These are phyloP conservation scores for Pseudomyrmex pallidus DNA, from an alignment of 1,140 invertebrate species.

Conservation along the genomic window DNA sequence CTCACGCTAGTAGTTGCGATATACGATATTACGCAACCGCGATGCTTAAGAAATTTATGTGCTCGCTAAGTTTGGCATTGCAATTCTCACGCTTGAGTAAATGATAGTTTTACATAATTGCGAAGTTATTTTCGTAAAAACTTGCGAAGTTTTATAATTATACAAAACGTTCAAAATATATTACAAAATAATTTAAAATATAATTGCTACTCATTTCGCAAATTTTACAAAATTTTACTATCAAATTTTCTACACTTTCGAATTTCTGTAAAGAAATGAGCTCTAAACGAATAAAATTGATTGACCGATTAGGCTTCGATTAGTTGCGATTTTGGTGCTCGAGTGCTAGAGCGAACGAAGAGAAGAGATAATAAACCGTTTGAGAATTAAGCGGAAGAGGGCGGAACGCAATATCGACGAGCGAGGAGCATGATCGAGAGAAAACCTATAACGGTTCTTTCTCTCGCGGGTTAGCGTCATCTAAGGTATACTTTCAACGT, in stretches of 20 bases:
- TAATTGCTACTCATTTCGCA: neutral
- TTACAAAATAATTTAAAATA: neutral
- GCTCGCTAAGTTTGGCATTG: conserved; percentile 16
- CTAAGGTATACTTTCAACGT: conserved; percentile 61
- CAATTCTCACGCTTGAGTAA: conserved; percentile 33
- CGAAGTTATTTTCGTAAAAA: neutral
- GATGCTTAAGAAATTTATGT: conserved; percentile 40
- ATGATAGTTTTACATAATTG: conserved; percentile 29
- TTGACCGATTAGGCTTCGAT: conserved; percentile 32
- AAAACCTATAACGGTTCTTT: conserved; percentile 1
- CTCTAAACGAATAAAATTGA: conserved; percentile 3
- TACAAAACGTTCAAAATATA: neutral
- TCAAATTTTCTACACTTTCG: neutral
- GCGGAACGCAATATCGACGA: conserved; percentile 62
- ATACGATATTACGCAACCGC: conserved; percentile 32
- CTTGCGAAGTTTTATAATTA: neutral
- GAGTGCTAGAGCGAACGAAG: conserved; percentile 55
- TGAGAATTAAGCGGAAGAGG: conserved; percentile 66
- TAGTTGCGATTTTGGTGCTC: conserved; percentile 32
- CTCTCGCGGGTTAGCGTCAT: conserved; percentile 53
- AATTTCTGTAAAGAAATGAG: conserved; percentile 9
- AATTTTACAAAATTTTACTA: too few species aligned
- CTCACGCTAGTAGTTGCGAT: neutral
- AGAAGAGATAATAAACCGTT: conserved; percentile 68
- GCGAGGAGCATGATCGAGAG: conserved; percentile 58